Base-by-base conservation (phyloP, 2,113 vertebrate genomes). In the Patagioenas fasciata region DNA sequence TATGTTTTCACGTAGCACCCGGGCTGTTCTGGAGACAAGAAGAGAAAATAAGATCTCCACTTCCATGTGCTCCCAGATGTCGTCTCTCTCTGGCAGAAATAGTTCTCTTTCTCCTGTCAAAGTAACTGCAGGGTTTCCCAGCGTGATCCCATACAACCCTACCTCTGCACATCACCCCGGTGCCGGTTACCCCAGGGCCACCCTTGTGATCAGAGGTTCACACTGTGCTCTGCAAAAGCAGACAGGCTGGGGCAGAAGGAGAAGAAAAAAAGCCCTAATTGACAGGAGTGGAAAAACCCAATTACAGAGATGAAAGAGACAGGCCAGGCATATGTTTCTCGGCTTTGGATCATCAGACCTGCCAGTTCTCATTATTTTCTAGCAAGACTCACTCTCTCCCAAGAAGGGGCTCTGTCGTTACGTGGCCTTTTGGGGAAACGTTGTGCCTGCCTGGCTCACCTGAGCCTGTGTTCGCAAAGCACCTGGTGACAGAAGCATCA, bases 261-360 rank as follows among this genome's bases (percentile, higher is more conserved):
- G 78, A 50, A 64, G 61, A 17, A 60, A 80, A 93, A 87, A 64
- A 57, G 7, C 19, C 79, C 83, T 96, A 97, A 96, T 96, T 97
- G 95, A 92, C 80, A 94, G 79, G 69, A 94, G 53, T 51, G 91
- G 82, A 80, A 89, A 96, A 96, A 88, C 64, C 80, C 95, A 95
- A 95, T 97, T 97, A 97, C 81, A 50, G 91, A 96, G 94, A 97
- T 97, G 93, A 95, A 96, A 96, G 95, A 95, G 79, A 71, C 95
- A 97, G 71, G 62, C 67, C 84, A 61, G 88, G 93, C 92, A 86
- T 95, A 88, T 94, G 92, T 95, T 97, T 95, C 89, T 85, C 3
- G 0, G 91, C 94, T 97, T 94, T 93, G 91, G 88, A 94, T 97
- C 92, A 80, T 88, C 95, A 96, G 95, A 80, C 17, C 79, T 96